Conservation (phyloP, 2,888 invertebrate genomes). For the Lasioglossum morio region DNA sequence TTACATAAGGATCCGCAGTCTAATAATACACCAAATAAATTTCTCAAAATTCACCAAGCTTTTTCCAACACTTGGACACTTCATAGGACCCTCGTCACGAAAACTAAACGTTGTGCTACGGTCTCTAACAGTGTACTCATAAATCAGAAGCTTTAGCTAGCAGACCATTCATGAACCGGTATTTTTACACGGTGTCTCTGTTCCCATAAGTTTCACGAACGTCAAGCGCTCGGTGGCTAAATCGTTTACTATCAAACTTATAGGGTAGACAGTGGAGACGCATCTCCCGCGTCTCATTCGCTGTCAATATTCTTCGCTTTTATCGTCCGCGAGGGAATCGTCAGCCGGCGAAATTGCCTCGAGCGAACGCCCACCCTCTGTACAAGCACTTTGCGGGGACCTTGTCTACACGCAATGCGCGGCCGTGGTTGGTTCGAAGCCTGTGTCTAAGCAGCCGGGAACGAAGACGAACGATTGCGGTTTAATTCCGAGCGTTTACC, state of each 20-base stretch:
- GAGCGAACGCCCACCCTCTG: conserved; percentile 2
- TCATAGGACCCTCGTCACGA: background rate
- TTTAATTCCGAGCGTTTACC: conserved; percentile 2
- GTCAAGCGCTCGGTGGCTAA: background rate
- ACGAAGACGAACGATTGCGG: conserved; percentile 20
- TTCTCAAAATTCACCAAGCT: background rate
- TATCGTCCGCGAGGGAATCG: background rate
- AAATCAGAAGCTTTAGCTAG: background rate
- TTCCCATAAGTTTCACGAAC: background rate
- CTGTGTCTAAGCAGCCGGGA: background rate
- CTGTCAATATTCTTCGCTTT: conserved; percentile 4
- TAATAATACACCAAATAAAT: background rate
- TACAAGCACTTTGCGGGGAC: background rate
- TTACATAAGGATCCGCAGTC: background rate
- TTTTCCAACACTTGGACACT: background rate
- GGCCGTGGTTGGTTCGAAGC: background rate
- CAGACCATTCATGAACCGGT: background rate
- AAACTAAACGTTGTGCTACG: background rate
- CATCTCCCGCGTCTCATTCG: conserved; percentile 5
- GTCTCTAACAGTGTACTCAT: background rate
- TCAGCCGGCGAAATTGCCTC: background rate
- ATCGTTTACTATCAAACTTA: background rate
- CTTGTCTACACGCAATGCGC: background rate
- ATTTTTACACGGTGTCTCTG: background rate
- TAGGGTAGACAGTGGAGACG: background rate